Base-by-base conservation (phyloP, 2,888 invertebrate species). In the Catocala nupta region DNA sequence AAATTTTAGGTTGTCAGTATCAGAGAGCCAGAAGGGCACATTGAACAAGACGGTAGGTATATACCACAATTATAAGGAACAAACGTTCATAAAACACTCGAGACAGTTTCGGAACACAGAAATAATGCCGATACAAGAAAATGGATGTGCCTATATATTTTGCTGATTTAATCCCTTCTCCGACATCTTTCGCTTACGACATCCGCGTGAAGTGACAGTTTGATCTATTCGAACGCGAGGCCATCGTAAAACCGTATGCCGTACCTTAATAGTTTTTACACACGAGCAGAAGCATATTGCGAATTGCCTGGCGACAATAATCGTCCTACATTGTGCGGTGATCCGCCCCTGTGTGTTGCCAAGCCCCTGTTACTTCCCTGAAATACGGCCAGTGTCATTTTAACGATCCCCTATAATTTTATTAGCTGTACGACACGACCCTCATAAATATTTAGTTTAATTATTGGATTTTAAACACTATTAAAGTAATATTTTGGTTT, bases 371-470 rank as follows among this genome's bases (percentile, higher is more conserved):
- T 64, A 45, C 50, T 63, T 55, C 39, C 50, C 44, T 57, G 56
- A 65, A 71, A 63, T 57, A 66, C 25, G 47, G 33, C 57, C 60
- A 63, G 55, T 67, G 61, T 66, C 65, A 70, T 68, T 77, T 65
- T 75, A 72, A 75, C 71, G 73, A 78, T 25, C 77, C 76, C 76
- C 71, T 75, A 74, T 80, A 75, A 78, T 70, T 77, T 75, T 75
- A 75, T 77, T 81, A 72, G 66, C 77, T 68, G 78, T 81, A 72
- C 68, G 68, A 73, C 70, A 71, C 65, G 54, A 47, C 57, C 63
- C 64, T 48, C 65, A 61, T 61, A 53, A 50, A 55, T 49, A 47
- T 55, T 7, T 9, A 34, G 25, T 58, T 53, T 25, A 39, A 44
- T 51, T 45, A 47, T 45, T 33, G 9, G 6, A 45, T 54, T 43